These are phyloP conservation scores for Zosterops lateralis DNA, from an alignment of 2,113 vertebrate species.

Conservation along the genomic window DNA sequence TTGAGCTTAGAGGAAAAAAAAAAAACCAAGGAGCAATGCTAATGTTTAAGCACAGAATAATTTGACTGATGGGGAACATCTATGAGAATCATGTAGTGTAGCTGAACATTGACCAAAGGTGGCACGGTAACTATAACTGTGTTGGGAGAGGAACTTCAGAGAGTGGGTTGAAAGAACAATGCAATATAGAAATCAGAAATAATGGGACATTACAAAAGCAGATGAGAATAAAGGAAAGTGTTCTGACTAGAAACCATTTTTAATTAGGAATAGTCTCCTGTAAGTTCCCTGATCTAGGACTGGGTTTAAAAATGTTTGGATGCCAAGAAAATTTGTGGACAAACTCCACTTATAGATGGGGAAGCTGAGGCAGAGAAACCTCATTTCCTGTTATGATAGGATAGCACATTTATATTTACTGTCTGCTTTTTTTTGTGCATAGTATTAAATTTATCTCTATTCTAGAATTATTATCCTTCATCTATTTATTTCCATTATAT, in stretches of 20 bases:
- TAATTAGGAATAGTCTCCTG: background rate
- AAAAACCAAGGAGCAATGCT: background rate
- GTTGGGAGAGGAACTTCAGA: background rate
- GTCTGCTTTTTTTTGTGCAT: background rate
- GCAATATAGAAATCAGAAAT: background rate
- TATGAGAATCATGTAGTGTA: background rate
- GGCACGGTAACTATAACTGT: fast-evolving
- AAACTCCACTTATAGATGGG: background rate
- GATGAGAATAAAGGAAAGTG: background rate
- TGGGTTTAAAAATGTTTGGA: background rate
- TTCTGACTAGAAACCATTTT: background rate
- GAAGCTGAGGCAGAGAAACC: background rate
- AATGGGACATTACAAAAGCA: background rate
- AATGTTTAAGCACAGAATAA: background rate
- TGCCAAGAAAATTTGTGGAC: background rate
- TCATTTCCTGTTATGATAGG: background rate
- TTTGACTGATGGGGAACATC: background rate
- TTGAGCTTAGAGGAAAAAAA: background rate
- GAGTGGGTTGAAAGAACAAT: background rate
- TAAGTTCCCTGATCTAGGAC: background rate
- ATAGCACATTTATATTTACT: background rate
- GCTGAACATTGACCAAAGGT: background rate
- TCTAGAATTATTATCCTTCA: background rate
- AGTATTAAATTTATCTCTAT: background rate
- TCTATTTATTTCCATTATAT: background rate